phyloP scores from a whole-genome alignment of 2,797 vertebrate species.

The Oryzias sinensis region DNA sequence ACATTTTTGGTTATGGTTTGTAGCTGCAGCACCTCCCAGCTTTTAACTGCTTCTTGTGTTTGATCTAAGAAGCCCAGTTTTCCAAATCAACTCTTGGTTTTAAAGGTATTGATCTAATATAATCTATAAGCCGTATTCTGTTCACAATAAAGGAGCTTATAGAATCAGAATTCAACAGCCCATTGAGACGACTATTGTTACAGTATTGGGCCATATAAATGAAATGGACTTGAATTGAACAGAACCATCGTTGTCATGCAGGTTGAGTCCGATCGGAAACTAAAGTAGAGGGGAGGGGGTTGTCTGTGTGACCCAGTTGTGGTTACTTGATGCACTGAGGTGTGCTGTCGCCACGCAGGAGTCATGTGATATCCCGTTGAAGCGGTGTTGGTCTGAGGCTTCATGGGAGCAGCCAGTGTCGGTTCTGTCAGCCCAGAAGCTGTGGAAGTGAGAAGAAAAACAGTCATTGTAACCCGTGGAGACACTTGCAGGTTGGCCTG shows the following conservation, averaged over 20 bases:
- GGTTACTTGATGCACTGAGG: slow-evolving; percentile 44
- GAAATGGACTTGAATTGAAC: no score
- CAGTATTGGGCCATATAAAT: no score
- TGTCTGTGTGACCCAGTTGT: slow-evolving; percentile 45
- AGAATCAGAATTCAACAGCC: no score
- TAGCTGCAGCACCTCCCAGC: no score
- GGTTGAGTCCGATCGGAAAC: neutral
- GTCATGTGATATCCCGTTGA: slow-evolving; percentile 44
- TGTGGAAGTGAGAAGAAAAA: slow-evolving; percentile 14
- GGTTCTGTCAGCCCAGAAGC: slow-evolving; percentile 41
- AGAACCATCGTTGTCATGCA: neutral
- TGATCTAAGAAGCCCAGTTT: no score
- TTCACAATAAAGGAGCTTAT: no score
- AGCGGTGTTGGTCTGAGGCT: slow-evolving; percentile 42
- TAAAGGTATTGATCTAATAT: no score
- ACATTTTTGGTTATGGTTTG: no score
- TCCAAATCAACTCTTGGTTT: no score
- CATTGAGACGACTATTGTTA: no score
- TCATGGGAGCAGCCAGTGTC: slow-evolving; percentile 26
- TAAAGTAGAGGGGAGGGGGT: slow-evolving; percentile 11
- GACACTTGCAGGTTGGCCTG: neutral
- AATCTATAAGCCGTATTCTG: no score
- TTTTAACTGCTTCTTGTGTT: no score
- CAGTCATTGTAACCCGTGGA: slow-evolving; percentile 19
- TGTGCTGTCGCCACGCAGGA: slow-evolving; percentile 13